Evolutionary conservation across 2,888 invertebrate species (phyloP).

Genomic region (Tachina lurida): DNA sequence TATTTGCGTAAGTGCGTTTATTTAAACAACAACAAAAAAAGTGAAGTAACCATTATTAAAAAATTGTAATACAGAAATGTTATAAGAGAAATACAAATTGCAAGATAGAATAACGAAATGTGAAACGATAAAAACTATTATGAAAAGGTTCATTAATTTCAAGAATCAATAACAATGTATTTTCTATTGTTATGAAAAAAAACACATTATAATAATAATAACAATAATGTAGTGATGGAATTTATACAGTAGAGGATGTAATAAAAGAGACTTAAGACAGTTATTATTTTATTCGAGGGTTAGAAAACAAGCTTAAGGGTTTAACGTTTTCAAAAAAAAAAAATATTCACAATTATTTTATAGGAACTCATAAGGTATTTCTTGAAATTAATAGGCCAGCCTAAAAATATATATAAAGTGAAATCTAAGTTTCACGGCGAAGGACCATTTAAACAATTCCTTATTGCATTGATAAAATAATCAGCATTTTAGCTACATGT

Average conservation of each 20-base stretch:
- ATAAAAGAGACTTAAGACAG: not conserved
- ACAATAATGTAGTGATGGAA: not conserved
- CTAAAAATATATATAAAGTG: too few species aligned
- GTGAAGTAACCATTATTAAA: slow-evolving; percentile 35
- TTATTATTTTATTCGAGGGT: too few species aligned
- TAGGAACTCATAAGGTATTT: too few species aligned
- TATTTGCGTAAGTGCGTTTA: slow-evolving; percentile 32
- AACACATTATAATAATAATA: not conserved
- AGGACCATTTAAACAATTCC: too few species aligned
- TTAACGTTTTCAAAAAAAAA: too few species aligned
- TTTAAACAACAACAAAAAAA: slow-evolving; percentile 36
- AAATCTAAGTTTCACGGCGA: too few species aligned
- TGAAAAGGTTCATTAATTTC: slow-evolving; percentile 30
- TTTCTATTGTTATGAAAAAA: not conserved
- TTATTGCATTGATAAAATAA: too few species aligned
- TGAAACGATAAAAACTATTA: slow-evolving; percentile 5
- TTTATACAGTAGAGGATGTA: not conserved
- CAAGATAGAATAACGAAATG: not conserved
- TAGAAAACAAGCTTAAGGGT: too few species aligned
- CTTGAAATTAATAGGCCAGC: too few species aligned
- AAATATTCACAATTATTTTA: too few species aligned
- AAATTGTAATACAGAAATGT: slow-evolving; percentile 2
- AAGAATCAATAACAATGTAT: slow-evolving; percentile 6
- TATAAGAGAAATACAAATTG: not conserved
- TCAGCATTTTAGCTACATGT: too few species aligned